Evolutionary conservation across 2,113 vertebrate species (phyloP).

Genomic region (Mellivora capensis): DNA sequence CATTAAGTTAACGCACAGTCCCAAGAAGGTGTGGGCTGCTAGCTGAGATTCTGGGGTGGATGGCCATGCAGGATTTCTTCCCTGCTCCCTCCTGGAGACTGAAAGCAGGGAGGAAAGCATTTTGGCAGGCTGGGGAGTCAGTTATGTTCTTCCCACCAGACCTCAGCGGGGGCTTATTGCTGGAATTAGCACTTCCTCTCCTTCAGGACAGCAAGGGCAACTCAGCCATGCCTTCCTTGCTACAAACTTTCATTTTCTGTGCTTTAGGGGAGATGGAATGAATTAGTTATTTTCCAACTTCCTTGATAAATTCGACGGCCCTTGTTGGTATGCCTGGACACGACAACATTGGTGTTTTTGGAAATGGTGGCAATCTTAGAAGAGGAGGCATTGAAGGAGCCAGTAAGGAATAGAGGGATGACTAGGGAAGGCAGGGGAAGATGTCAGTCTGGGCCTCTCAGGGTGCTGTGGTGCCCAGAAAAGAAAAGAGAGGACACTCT

Average conservation of each 20-base stretch:
- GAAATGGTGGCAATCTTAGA: neutral
- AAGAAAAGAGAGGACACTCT: neutral
- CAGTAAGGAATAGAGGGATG: fast-evolving
- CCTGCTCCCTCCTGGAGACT: neutral
- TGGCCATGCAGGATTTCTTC: neutral
- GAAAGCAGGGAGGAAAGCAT: slow-evolving; percentile 29
- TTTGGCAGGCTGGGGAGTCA: slow-evolving; percentile 60
- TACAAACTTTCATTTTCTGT: slow-evolving; percentile 63
- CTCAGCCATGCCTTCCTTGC: slow-evolving; percentile 52
- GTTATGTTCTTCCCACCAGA: neutral
- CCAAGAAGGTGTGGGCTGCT: neutral
- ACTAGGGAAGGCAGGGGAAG: neutral
- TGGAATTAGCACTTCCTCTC: slow-evolving; percentile 67
- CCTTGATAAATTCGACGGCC: slow-evolving; percentile 60
- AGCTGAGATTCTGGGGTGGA: neutral
- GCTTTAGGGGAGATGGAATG: slow-evolving; percentile 70
- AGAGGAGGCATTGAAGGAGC: neutral
- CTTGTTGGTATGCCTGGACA: slow-evolving; percentile 37
- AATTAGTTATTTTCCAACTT: slow-evolving; percentile 73
- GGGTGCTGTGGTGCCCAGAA: neutral
- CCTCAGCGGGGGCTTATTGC: neutral
- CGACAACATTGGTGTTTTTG: neutral
- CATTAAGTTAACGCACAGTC: neutral
- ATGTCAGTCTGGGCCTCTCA: neutral
- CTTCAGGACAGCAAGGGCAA: slow-evolving; percentile 62